Conservation (phyloP, 2,113 vertebrate genomes). For the Triplophysa tibetana region DNA sequence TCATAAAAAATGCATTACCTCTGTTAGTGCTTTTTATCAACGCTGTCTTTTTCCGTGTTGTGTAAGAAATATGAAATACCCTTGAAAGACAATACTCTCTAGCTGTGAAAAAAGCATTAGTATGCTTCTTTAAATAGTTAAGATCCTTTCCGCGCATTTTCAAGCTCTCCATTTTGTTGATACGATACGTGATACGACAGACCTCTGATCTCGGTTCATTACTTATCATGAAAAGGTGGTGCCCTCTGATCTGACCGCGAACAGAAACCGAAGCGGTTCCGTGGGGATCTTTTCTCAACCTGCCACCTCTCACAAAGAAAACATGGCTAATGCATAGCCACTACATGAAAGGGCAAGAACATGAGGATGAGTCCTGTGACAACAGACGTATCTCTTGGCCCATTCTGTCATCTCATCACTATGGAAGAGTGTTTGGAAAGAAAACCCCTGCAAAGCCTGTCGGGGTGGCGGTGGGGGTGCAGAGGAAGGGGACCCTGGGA, state of each 20-base stretch:
- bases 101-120: neutral
- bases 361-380: conserved; percentile 48
- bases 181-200: neutral
- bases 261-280: neutral
- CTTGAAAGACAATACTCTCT: conserved; percentile 14
- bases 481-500: conserved; percentile 58
- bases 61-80: conserved; percentile 1
- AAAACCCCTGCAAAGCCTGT: conserved; percentile 40
- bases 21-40: neutral
- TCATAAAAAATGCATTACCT: conserved; percentile 38
- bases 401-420: conserved; percentile 53
- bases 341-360: conserved; percentile 30
- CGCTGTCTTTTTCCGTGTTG: neutral
- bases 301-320: conserved; percentile 29
- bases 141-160: neutral
- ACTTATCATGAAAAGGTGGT: conserved; percentile 14
- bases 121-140: neutral
- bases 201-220: conserved; percentile 12
- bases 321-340: conserved; percentile 42
- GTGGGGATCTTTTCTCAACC: conserved; percentile 5
- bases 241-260: conserved; percentile 3
- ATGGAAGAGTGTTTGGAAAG: conserved; percentile 41
- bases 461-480: neutral
- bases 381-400: conserved; percentile 48
- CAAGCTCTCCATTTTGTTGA: neutral